Percentiles rank a stretch among this genome's conserved stretches.
phyloP scores from a whole-genome alignment of 2,113 vertebrate genomes.

The Peromyscus polionotus region DNA sequence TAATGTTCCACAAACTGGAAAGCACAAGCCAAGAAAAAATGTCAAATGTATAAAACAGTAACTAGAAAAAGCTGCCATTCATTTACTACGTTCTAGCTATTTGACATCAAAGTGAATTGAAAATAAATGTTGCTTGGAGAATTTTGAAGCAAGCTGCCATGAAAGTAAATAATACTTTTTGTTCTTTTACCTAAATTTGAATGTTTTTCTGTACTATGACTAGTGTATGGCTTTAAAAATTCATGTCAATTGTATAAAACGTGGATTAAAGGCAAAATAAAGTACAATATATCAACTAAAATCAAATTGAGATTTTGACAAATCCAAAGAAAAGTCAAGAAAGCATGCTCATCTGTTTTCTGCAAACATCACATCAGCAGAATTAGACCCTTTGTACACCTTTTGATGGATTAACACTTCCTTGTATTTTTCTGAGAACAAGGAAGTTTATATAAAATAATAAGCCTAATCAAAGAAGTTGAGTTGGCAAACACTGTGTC shows the following conservation, averaged over 20 bases:
- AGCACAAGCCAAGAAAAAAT: neutral
- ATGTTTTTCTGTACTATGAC: neutral
- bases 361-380: neutral
- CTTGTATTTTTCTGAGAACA: neutral
- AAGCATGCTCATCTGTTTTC: neutral
- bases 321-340: neutral
- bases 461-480: neutral
- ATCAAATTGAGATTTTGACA: neutral
- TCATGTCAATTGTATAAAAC: neutral
- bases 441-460: neutral
- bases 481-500: neutral
- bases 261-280: slow-evolving; percentile 31
- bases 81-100: neutral
- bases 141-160: neutral
- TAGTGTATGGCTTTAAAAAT: neutral
- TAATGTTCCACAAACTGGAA: neutral
- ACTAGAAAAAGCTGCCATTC: neutral
- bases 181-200: slow-evolving; percentile 7
- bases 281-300: neutral
- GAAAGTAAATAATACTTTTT: slow-evolving; percentile 46
- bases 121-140: slow-evolving; percentile 23
- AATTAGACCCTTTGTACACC: neutral
- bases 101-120: slow-evolving; percentile 17
- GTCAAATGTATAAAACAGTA: neutral
- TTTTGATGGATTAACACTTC: neutral